Percentiles rank a stretch among this genome's conserved stretches.
Conservation (phyloP, 1,140 invertebrate species). For the Tetramorium simillimum region DNA sequence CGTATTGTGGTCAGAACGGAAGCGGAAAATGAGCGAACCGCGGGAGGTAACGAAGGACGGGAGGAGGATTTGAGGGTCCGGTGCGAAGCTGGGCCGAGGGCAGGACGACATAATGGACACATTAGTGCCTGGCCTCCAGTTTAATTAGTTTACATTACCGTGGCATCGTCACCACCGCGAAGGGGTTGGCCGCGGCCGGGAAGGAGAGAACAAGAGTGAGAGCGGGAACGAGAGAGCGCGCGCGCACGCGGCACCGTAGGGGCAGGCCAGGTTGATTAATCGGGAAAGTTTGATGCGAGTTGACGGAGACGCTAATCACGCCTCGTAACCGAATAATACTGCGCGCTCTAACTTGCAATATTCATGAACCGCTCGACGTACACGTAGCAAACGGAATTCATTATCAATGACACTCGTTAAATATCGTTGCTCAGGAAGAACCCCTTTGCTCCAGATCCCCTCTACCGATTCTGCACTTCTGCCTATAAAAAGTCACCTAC, state of each 20-base stretch:
- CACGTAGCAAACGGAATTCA: conserved; percentile 73
- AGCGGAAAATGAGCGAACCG: conserved; percentile 59
- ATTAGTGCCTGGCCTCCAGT: conserved; percentile 82
- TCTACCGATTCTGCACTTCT: neutral
- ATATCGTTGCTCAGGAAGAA: conserved; percentile 49
- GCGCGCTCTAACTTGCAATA: conserved; percentile 70
- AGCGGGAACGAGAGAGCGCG: conserved; percentile 26
- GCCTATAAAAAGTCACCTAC: neutral
- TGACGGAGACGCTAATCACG: conserved; percentile 83
- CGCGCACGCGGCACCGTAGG: conserved; percentile 56
- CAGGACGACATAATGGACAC: conserved; percentile 82
- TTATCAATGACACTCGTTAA: conserved; percentile 70
- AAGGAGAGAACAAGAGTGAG: conserved; percentile 54
- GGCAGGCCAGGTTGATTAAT: conserved; percentile 80
- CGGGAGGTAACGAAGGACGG: conserved; percentile 59
- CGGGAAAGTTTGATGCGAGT: conserved; percentile 83
- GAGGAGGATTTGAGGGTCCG: conserved; percentile 70
- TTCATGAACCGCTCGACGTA: conserved; percentile 71
- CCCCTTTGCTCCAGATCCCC: neutral
- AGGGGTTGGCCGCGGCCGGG: conserved; percentile 72
- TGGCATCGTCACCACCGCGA: conserved; percentile 80
- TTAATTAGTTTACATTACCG: conserved; percentile 85
- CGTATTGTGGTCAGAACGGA: conserved; percentile 59
- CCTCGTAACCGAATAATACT: conserved; percentile 81
- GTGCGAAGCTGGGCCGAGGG: conserved; percentile 71